Conservation (phyloP, 2,888 invertebrate species). For the Pollenia angustigena region DNA sequence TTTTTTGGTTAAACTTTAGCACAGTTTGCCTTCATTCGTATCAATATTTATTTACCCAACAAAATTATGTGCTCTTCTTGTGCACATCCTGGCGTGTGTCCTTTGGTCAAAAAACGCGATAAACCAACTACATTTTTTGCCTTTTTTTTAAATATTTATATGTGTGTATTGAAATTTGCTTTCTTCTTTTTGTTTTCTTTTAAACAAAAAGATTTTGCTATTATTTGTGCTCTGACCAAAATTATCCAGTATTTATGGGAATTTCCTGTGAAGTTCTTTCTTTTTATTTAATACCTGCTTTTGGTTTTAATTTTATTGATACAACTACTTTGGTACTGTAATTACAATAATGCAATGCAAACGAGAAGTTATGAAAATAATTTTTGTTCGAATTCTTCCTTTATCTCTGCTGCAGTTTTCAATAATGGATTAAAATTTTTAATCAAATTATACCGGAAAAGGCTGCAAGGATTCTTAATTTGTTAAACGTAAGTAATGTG, state of each 20-base stretch:
- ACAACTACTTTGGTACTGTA: constrained; percentile 57
- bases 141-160: constrained; percentile 3
- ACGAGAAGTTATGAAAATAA: constrained; percentile 30
- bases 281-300: constrained; percentile 74
- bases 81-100: constrained; percentile 62
- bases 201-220: not conserved
- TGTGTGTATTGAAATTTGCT: not conserved
- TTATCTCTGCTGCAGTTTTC: constrained; percentile 13
- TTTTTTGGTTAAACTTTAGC: constrained; percentile 46
- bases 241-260: constrained; percentile 51
- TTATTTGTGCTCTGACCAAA: constrained; percentile 11
- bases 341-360: constrained; percentile 52
- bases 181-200: not conserved
- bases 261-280: not conserved
- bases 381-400: not conserved
- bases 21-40: constrained; percentile 2
- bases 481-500: constrained; percentile 13
- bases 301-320: constrained; percentile 66
- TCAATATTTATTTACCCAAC: constrained; percentile 57
- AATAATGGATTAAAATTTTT: constrained; percentile 33
- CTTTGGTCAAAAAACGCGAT: constrained; percentile 75
- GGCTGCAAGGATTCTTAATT: not conserved
- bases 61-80: constrained; percentile 33
- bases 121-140: constrained; percentile 79
- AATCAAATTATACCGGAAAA: not conserved